Base-by-base conservation (phyloP, 2,797 vertebrate genomes). In the Menidia menidia region DNA sequence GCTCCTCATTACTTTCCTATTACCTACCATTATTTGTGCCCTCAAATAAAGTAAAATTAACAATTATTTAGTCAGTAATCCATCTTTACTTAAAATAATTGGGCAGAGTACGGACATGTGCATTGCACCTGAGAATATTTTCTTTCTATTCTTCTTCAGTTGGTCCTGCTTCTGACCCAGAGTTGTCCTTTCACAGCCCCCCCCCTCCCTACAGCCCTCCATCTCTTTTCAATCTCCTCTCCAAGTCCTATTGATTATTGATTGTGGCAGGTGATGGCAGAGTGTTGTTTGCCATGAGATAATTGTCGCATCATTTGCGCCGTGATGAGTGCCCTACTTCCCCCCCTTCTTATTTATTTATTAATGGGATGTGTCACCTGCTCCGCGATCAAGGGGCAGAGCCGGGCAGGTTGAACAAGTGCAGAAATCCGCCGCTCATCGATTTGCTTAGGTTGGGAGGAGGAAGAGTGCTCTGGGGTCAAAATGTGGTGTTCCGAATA, bases 231-330 rank as follows among this genome's bases (percentile, higher is more conserved):
- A 67, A 61, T 69, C 74, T 80, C 56, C 43, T 45, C 70, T 65
- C 54, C 12, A 0, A 75, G 77, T 69, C 60, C 60, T 83, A 91
- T 91, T 78, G 87, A 92, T 92, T 86, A 52, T 88, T 60, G 82
- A 89, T 86, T 81, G 74, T 64, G 81, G 81, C 83, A 79, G 83
- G 85, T 72, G 78, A 91, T 83, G 77, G 84, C 77, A 68, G 72
- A 77, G 83, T 66, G 64, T 83, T 92, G 85, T 92, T 92, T 90
- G 86, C 86, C 68, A 67, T 85, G 83, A 88, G 88, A 92, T 94
- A 92, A 94, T 91, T 92, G 89, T 89, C 78, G 80, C 80, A 90
- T 93, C 85, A 87, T 87, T 85, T 87, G 73, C 14, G 56, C 66
- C 50, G 73, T 83, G 88, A 89, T 88, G 86, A 88, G 83, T 32